Evolutionary conservation across 2,888 invertebrate species (phyloP).

Genomic region (Tanypteryx hageni): DNA sequence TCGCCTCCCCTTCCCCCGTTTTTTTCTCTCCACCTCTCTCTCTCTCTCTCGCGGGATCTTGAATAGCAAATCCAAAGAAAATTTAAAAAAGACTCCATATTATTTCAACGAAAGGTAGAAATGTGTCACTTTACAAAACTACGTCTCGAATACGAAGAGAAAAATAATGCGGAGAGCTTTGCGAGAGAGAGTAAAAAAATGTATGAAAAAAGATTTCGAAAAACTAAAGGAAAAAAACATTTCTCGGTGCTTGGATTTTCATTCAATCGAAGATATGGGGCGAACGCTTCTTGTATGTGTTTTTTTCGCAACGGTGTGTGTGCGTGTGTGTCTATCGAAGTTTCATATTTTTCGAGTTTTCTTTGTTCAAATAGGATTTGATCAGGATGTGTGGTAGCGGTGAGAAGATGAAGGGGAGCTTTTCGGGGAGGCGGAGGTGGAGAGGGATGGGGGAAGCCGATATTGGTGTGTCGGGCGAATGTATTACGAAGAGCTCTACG

Average conservation of each 20-base stretch:
- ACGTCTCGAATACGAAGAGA: neutral
- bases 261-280: constrained; percentile 50
- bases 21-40: neutral
- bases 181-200: neutral
- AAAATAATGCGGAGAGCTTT: constrained; percentile 17
- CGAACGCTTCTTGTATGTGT: neutral
- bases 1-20: neutral
- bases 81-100: neutral
- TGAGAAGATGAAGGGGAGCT: neutral
- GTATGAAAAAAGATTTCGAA: neutral
- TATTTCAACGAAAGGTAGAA: constrained; percentile 26
- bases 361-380: constrained; percentile 7
- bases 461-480: neutral
- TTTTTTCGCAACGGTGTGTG: neutral
- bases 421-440: neutral
- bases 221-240: neutral
- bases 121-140: constrained; percentile 51
- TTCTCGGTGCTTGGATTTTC: neutral
- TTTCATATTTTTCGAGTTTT: neutral
- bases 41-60: neutral
- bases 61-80: neutral
- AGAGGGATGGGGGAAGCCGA: neutral
- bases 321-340: constrained; percentile 9
- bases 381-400: neutral
- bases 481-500: neutral